Evolutionary conservation across 2,888 invertebrate species (phyloP), one percentile per base, ranked within the genome.

Genomic region (Leptarthrus brevirostris): DNA sequence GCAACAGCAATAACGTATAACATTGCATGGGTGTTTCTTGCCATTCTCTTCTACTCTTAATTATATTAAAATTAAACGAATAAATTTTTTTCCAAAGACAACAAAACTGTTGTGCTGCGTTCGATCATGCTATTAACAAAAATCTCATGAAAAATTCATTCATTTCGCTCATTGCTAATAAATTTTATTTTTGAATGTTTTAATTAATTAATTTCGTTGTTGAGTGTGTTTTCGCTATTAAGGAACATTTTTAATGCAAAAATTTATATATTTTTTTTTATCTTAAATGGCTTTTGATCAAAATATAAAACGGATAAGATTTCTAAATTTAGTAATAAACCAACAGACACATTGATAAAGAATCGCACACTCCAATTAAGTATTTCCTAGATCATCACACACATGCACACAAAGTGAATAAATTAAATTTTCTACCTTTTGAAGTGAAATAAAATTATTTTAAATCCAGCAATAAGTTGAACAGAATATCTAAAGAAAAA

Each of bases 391-490:
- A 49, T 16, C 47, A 47, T 64, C 64, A 64, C 44, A 30, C 58
- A 58, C n/a, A 64, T 24, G 64, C 64, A 64, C 14, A 36, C 24
- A 69, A 66, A 69, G 10, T 52, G 20, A 49, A 49, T 5, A 14
- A 52, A 18, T 52, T 52, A 52, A 18, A 20, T 22, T 20, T n/a
- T n/a, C n/a, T n/a, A n/a, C n/a, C n/a, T n/a, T n/a, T n/a, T n/a
- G n/a, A 52, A 52, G 8, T 52, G 18, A 52, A 52, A 52, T 52
- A 16, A 52, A 18, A 69, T 22, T 69, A 12, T 69, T 69, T 69
- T 71, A 36, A 71, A 54, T 54, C 71, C 36, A 75, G 75, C 75
- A 75, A 75, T 75, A 75, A 75, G 75, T 73, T 71, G 73, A 73
- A 75, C 75, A 75, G 75, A 75, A 75, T 44, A 24, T 47, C 12